Evolutionary conservation across 2,888 invertebrate species (phyloP), one percentile per base, ranked within the genome.

Genomic region (Platerodrilus igneus): DNA sequence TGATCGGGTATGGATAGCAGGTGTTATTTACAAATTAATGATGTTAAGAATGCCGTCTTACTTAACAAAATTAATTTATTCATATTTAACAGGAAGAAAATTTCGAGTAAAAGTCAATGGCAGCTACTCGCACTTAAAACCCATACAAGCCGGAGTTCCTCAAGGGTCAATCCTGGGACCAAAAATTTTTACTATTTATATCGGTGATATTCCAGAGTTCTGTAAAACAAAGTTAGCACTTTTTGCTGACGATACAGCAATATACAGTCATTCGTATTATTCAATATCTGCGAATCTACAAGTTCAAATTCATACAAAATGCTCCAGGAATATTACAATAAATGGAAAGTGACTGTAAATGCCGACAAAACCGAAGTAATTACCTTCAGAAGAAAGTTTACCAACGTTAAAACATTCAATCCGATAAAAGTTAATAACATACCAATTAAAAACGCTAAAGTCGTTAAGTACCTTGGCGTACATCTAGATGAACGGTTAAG

Each of bases 1-100:
- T 28, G 59, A 64, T 31, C 52, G 46, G 14, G 58, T 63, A 0
- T 59, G 60, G 56, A 50, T 52, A 6, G 40, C 50, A 4, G 59
- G 57, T 3, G 48, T 64, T 1, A 47, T 59, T 1, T 48, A 50
- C 43, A 61, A 60, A 48, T 38, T 64, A 37, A 49, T 50, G 2
- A 27, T 37, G 25, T 16, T 38, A 14, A 44, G 51, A 9, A 47
- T 55, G 13, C 52, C 57, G 3, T 3, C 4, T 1, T 19, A 44
- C 3, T 9, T 59, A 21, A 48, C 53, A 2, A 45, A 43, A 30
- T 9, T 58, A 14, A 40, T 54, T 1, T 11, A 47, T 10, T 47
- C 49, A 3, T 63, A 57, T 30, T 19, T 62, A 4, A 35, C 25
- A 15, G 41, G 52, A 3, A 44, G 56, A 35, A 19, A 33, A 4